Base-by-base conservation (phyloP, 2,888 invertebrate species). In the Sminthurinus aureus region DNA sequence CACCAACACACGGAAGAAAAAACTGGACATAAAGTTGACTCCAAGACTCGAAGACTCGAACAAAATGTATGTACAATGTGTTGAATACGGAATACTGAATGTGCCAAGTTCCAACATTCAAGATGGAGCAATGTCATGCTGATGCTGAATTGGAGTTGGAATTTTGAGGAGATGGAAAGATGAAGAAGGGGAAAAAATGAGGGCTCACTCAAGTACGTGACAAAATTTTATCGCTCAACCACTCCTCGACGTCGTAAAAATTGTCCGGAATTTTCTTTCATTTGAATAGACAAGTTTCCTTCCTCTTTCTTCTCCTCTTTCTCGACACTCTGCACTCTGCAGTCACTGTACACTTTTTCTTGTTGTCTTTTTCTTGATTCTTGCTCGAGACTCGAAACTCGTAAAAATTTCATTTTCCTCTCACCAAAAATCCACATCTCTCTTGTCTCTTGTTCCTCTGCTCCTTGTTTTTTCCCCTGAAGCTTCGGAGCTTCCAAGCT, bases 161-260 rank as follows among this genome's bases (percentile, higher is more conserved):
- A 74, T 13, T 66, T 79, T 69, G 79, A 79, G 79, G 79, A 79
- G 71, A 67, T 79, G 66, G 79, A 66, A 66, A 67, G 64, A 64
- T 20, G n/a, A 24, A 76, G 76, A 52, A n/a, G 20, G 12, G 20
- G 76, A 52, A 52, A 76, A 52, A 76, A 52, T n/a, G n/a, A 76
- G 22, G 52, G n/a, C n/a, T n/a, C n/a, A n/a, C n/a, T 9, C 67
- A 73, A 80, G 80, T 80, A 80, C 80, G 80, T 80, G 80, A 80
- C 80, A 73, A 80, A 80, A 80, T 51, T 80, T 80, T 80, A 80
- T 80, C 80, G 73, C 80, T 73, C 51, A 73, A 51, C 80, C 80
- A 80, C 80, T 80, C 80, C 80, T 80, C 80, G 22, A n/a, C n/a
- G 79, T 80, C 80, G 52, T 80, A 80, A 80, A 80, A 78, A 66